Evolutionary conservation across 2,113 vertebrate genomes (phyloP).

Genomic region (Azemiops feae): DNA sequence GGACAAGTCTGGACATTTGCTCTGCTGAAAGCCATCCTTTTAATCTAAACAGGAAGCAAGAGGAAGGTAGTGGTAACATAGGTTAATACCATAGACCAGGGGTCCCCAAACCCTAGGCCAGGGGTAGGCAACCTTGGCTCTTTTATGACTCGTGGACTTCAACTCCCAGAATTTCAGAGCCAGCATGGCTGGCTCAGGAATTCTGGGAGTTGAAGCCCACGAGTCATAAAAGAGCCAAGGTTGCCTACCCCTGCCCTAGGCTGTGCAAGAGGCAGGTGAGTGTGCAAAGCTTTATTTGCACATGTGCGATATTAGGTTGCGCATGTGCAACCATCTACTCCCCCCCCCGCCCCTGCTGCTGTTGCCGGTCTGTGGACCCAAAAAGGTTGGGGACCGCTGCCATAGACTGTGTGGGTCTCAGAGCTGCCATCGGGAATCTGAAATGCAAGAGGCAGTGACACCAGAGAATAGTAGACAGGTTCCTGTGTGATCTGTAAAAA

Average conservation of each 20-base stretch:
- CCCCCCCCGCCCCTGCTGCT: background rate
- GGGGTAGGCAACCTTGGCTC: too few relatives aligned
- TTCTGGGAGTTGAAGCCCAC: too few relatives aligned
- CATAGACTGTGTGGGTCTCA: conserved; percentile 8
- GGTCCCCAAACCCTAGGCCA: background rate
- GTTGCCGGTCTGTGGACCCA: background rate
- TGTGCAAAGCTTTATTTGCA: background rate
- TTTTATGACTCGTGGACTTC: too few relatives aligned
- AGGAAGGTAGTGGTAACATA: conserved; percentile 54
- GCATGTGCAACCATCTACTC: background rate
- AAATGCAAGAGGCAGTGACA: conserved; percentile 52
- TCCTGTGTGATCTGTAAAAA: conserved; percentile 47
- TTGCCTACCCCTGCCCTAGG: too few relatives aligned
- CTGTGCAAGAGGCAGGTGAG: background rate
- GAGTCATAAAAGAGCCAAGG: too few relatives aligned
- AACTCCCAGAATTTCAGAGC: too few relatives aligned
- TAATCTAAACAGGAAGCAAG: conserved; percentile 4
- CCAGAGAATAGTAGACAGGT: conserved; percentile 50
- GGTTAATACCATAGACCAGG: conserved; percentile 33
- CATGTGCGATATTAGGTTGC: background rate
- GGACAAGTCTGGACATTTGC: background rate
- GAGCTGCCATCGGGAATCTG: conserved; percentile 32
- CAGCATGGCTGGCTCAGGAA: too few relatives aligned
- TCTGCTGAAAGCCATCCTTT: conserved; percentile 22
- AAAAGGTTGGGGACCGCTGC: background rate